Conservation (phyloP, 2,888 invertebrate species). For the Eupithecia tripunctaria region DNA sequence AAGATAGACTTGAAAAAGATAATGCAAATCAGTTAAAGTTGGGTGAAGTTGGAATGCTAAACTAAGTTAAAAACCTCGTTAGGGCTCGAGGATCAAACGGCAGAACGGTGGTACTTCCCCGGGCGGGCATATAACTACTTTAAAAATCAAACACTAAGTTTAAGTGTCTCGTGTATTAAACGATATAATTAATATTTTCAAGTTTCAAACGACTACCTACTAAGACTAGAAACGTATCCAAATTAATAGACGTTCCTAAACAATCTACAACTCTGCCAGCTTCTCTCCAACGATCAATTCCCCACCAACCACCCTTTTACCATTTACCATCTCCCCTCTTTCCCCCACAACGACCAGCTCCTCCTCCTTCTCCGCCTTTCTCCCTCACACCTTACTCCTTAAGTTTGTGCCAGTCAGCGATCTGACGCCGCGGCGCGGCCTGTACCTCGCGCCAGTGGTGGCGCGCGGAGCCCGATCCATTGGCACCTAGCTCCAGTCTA, state of each 20-base stretch:
- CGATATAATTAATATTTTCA: not conserved
- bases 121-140: constrained; percentile 20
- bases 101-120: constrained; percentile 33
- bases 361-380: not conserved
- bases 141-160: not conserved
- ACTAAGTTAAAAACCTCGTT: not conserved
- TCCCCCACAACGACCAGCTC: not conserved
- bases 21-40: too few species aligned
- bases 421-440: constrained; percentile 98
- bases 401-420: constrained; percentile 99
- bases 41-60: too few species aligned
- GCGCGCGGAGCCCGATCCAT: constrained; percentile 91
- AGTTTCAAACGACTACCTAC: not conserved
- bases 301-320: not conserved
- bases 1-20: too few species aligned
- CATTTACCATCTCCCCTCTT: not conserved
- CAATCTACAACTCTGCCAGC: not conserved
- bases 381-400: constrained; percentile 87
- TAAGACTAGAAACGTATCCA: not conserved
- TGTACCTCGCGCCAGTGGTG: constrained; percentile 99
- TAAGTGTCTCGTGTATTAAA: not conserved
- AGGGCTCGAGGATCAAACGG: not conserved
- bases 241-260: not conserved
- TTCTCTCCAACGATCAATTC: not conserved
- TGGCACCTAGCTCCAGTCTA: constrained; percentile 95